Evolutionary conservation across 2,888 invertebrate species (phyloP).

Genomic region (Brachylomia viminalis): DNA sequence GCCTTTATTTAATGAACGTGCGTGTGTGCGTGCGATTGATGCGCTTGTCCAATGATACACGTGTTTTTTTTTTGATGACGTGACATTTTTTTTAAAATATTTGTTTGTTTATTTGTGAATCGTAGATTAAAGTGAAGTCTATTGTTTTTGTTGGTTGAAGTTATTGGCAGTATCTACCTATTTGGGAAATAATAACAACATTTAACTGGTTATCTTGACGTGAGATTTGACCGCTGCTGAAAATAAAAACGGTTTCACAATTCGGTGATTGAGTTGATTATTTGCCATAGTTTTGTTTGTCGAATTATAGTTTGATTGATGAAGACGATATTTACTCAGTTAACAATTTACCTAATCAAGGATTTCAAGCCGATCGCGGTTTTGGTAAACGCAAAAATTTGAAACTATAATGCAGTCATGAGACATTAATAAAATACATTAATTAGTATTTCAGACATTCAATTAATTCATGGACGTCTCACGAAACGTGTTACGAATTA

Average conservation of each 20-base stretch:
- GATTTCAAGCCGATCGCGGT: background rate
- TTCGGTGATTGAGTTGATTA: background rate
- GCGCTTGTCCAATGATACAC: constrained; percentile 67
- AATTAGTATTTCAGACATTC: constrained; percentile 5
- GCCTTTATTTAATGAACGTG: constrained; percentile 71
- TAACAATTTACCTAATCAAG: background rate
- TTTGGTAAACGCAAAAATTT: background rate
- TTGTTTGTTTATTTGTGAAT: background rate
- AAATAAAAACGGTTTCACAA: too few species aligned
- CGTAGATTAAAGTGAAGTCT: background rate
- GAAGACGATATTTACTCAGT: background rate
- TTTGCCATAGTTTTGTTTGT: background rate
- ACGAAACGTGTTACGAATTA: background rate
- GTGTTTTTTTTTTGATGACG: constrained; percentile 31
- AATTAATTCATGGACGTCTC: background rate
- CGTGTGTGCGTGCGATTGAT: constrained; percentile 69
- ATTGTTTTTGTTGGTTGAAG: background rate
- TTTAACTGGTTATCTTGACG: too few species aligned
- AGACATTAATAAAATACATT: background rate
- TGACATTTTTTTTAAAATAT: background rate
- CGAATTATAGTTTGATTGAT: too few species aligned
- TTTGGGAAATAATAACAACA: background rate
- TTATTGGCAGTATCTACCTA: background rate
- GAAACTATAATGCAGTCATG: background rate
- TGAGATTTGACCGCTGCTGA: background rate